Evolutionary conservation across 1,140 invertebrate species (phyloP), one percentile per base, ranked within the genome.

Genomic region (Macrobrachium nipponense): DNA sequence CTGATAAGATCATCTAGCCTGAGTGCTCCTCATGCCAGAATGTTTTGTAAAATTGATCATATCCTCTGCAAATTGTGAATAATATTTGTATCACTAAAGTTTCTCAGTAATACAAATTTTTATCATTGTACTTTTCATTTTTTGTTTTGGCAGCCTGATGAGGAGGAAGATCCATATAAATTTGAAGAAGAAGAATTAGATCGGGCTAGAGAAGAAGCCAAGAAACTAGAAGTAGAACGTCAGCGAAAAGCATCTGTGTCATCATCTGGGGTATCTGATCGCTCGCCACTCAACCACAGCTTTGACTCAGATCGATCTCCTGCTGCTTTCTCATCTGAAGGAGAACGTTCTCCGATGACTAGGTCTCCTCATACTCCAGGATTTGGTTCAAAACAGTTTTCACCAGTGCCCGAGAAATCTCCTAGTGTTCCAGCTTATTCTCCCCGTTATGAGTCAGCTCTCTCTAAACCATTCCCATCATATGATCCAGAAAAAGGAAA

Each of bases 81-180:
- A 36, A 36, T 36, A 36, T 36, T 36, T 36, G 1, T 51, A 12
- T 10, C 51, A 0, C 43, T 5, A 62, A 62, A 59, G 36, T 51
- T 18, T 61, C 23, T 36, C 18, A 59, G 62, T 43, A 8, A 75
- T 12, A 17, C 17, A 66, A 72, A 58, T 15, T 60, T 68, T 14
- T 12, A 12, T 27, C 44, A 61, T 58, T 51, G 7, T 86, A 18
- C 36, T 43, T n/a, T 80, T 59, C 95, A 94, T 0, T 94, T 94
- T 36, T 4, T 36, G 27, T 36, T 36, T 36, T 36, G 27, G 27
- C 36, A 95, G 95, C 90, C 86, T 82, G 95, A 94, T 51, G 92
- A 95, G 36, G 95, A 95, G 0, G 95, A 95, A 90, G 91, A 94
- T 43, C 95, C 95, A 3, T 95, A 94, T 0, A 95, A 95, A 87